Conservation (phyloP, 2,888 invertebrate genomes). For the Drosophila peninsularis region DNA sequence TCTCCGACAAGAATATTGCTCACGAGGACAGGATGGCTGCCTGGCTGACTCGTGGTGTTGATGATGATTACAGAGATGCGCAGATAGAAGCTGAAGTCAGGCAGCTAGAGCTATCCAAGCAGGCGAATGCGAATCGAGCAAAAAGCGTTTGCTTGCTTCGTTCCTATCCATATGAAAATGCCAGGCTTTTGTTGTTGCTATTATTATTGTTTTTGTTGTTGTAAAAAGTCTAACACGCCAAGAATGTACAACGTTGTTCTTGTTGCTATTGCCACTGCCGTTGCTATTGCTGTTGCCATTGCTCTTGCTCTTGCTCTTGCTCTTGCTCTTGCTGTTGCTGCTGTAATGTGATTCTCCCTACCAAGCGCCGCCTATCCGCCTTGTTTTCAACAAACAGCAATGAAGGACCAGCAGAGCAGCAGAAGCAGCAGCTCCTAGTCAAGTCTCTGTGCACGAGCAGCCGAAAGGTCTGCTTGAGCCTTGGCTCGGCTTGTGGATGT, state of each 20-base stretch:
- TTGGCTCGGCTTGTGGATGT: slow-evolving; percentile 38
- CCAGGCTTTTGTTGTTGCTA: slow-evolving; percentile 20
- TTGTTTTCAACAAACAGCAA: slow-evolving; percentile 69
- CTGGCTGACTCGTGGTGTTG: slow-evolving; percentile 76
- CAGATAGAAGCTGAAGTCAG: slow-evolving; percentile 69
- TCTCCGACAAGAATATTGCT: slow-evolving; percentile 75
- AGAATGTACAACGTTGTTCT: slow-evolving; percentile 72
- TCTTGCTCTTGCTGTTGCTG: slow-evolving; percentile 46
- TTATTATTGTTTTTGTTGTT: slow-evolving; percentile 42
- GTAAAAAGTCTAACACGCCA: slow-evolving; percentile 76
- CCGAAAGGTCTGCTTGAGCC: slow-evolving; percentile 47
- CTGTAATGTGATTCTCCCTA: slow-evolving; percentile 65
- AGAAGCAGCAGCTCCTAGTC: slow-evolving; percentile 46
- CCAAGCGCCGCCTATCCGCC: slow-evolving; percentile 49
- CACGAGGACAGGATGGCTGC: slow-evolving; percentile 77
- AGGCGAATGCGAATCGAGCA: slow-evolving; percentile 65
- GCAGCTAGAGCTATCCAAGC: slow-evolving; percentile 58
- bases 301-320: slow-evolving; percentile 45
- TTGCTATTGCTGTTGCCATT: slow-evolving; percentile 51
- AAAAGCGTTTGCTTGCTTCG: slow-evolving; percentile 67
- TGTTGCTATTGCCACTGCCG: slow-evolving; percentile 48
- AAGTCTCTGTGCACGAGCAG: slow-evolving; percentile 47
- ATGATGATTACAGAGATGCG: slow-evolving; percentile 80
- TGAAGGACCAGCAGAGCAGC: slow-evolving; percentile 31
- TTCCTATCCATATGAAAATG: slow-evolving; percentile 64